Evolutionary conservation across 1,140 invertebrate species (phyloP).

Genomic region (Drosophila nigromelanica): DNA sequence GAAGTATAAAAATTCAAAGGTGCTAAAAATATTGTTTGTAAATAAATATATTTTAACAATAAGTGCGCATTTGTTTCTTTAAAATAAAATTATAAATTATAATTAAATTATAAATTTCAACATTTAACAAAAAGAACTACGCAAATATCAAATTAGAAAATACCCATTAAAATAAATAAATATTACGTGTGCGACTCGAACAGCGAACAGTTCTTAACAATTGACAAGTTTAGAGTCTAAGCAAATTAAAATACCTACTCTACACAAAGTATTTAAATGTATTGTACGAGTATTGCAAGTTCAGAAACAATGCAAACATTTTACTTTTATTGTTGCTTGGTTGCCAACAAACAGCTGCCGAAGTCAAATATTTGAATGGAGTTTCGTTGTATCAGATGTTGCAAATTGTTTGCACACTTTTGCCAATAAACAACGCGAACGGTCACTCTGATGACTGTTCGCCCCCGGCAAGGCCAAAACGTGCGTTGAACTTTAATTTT

Average conservation of each 20-base stretch:
- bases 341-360: not conserved
- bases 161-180: conserved; percentile 9
- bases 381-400: conserved; percentile 14
- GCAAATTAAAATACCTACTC: not conserved
- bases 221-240: too few species aligned
- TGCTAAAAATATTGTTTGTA: too few species aligned
- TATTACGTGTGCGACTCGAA: not conserved
- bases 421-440: conserved; percentile 1
- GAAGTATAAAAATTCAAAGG: too few species aligned
- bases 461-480: conserved; percentile 39
- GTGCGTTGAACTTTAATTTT: conserved; percentile 47
- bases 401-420: conserved; percentile 24
- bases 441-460: conserved; percentile 5
- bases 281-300: not conserved
- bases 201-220: not conserved
- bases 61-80: too few species aligned
- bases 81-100: too few species aligned
- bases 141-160: conserved; percentile 18
- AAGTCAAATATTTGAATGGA: conserved; percentile 22
- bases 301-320: conserved; percentile 11
- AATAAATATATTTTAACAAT: conserved; percentile 1
- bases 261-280: too few species aligned
- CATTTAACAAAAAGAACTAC: conserved; percentile 9
- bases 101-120: too few species aligned
- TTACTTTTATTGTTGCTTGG: not conserved